phyloP scores from a whole-genome alignment of 2,888 invertebrate genomes.

The Hyposoter didymator region DNA sequence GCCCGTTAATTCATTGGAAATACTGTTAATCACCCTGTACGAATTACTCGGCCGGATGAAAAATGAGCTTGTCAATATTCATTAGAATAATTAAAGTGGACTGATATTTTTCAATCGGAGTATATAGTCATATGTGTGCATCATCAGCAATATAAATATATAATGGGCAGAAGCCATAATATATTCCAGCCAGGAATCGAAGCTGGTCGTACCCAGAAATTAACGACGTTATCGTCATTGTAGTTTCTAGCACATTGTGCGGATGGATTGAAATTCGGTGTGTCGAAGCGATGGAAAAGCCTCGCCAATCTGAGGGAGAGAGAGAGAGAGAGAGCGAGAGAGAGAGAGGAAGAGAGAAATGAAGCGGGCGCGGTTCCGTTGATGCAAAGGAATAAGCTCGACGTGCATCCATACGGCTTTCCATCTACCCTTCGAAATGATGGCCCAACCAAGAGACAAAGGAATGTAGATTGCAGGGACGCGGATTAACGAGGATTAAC shows the following conservation, averaged over 20 bases:
- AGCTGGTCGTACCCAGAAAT: constrained; percentile 23
- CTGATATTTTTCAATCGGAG: background rate
- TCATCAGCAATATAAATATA: background rate
- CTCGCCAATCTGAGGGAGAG: background rate
- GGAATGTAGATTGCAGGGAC: constrained; percentile 80
- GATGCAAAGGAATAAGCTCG: constrained; percentile 60
- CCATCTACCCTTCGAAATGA: constrained; percentile 64
- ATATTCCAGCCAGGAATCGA: constrained; percentile 14
- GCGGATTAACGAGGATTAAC: constrained; percentile 80
- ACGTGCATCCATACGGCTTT: constrained; percentile 65
- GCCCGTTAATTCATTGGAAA: background rate
- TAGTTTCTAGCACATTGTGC: constrained; percentile 39
- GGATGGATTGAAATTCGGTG: constrained; percentile 56
- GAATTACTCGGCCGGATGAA: background rate
- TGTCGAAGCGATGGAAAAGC: constrained; percentile 48
- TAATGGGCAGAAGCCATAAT: constrained; percentile 8
- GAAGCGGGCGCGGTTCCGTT: constrained; percentile 16
- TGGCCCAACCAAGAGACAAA: constrained; percentile 72
- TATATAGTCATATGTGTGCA: background rate
- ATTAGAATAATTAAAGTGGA: background rate
- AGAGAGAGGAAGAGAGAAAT: background rate
- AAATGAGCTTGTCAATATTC: background rate
- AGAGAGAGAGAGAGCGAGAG: background rate
- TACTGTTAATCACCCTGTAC: background rate
- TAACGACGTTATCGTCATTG: constrained; percentile 60